Evolutionary conservation across 2,888 invertebrate genomes (phyloP).

Genomic region (Lamellibrachia columna): DNA sequence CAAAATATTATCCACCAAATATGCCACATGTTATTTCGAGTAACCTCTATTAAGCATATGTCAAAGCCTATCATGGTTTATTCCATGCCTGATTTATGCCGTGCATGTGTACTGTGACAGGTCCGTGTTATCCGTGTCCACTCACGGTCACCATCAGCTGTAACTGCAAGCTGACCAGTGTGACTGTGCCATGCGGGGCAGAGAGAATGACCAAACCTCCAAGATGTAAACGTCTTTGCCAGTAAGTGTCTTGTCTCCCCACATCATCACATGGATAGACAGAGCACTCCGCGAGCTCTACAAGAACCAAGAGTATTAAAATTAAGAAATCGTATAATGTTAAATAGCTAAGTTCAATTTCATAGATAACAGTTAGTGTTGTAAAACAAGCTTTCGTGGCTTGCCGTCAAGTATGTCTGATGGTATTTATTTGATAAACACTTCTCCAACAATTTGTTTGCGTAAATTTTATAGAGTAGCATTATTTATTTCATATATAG

Average conservation of each 20-base stretch:
- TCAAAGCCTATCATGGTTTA: neutral
- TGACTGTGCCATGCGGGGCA: conserved; percentile 87
- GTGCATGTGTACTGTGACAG: conserved; percentile 43
- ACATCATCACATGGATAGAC: neutral
- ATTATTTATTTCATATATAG: no score
- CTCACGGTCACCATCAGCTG: conserved; percentile 78
- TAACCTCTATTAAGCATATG: neutral
- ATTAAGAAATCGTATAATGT: neutral
- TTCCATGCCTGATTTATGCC: neutral
- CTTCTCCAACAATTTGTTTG: no score
- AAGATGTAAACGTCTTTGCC: conserved; percentile 79
- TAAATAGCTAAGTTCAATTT: neutral
- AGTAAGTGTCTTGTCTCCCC: conserved; percentile 66
- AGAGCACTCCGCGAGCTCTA: neutral
- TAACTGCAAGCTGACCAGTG: conserved; percentile 80
- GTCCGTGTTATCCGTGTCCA: conserved; percentile 85
- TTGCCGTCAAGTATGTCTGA: no score
- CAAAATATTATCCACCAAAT: no score
- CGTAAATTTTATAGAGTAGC: no score
- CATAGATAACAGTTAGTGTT: neutral
- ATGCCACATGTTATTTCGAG: neutral
- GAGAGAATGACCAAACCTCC: conserved; percentile 81
- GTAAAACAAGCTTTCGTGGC: neutral
- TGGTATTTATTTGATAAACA: no score
- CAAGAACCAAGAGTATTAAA: neutral